A percentile compares a stretch with the other conserved stretches of the same genome.
Evolutionary conservation across 35 echinoderm and acorn worm species (phyloP).

Genomic region (Chiridota heheva): DNA sequence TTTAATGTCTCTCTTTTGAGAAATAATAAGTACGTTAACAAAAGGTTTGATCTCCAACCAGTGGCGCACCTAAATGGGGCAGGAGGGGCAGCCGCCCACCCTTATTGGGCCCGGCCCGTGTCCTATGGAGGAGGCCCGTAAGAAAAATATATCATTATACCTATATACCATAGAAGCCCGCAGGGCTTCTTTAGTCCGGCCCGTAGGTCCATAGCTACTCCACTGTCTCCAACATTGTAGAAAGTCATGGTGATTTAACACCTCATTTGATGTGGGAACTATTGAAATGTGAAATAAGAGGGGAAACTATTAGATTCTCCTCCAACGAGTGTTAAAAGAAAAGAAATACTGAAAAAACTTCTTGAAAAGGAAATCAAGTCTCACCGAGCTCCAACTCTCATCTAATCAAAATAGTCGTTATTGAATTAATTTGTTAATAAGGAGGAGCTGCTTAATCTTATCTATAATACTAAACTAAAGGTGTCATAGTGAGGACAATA

Average conservation of each 20-base stretch:
- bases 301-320: background rate
- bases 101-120: too few species aligned
- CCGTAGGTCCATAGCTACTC: too few species aligned
- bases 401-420: background rate
- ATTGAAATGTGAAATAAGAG: slow-evolving; percentile 17
- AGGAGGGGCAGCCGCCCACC: too few species aligned
- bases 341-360: background rate
- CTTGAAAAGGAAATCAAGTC: slow-evolving; percentile 8
- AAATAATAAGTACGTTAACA: too few species aligned
- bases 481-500: slow-evolving; percentile 2
- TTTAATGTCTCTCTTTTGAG: too few species aligned
- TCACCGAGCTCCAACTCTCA: slow-evolving; percentile 17
- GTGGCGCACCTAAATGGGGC: too few species aligned
- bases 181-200: too few species aligned
- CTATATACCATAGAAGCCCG: too few species aligned
- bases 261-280: background rate
- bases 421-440: background rate
- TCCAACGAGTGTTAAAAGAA: background rate
- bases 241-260: background rate
- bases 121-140: too few species aligned
- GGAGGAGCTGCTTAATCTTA: background rate
- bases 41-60: too few species aligned
- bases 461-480: slow-evolving; percentile 19
- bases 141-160: too few species aligned
- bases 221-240: too few species aligned